Conservation (phyloP, 2,888 invertebrate species). For the Limulus polyphemus region DNA sequence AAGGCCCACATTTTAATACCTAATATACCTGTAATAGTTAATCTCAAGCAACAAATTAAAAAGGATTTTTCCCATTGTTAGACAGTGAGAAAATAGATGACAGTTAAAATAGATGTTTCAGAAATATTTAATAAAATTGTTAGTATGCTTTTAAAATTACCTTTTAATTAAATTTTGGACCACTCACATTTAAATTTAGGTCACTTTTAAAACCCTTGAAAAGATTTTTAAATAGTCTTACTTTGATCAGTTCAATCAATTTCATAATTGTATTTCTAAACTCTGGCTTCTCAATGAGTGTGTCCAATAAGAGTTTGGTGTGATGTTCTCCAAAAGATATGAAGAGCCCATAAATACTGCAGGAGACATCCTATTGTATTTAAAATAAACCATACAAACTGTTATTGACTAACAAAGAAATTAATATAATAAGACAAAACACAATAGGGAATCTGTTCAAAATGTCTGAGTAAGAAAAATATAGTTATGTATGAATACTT, state of each 20-base stretch:
- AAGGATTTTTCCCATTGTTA: neutral
- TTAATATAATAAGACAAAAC: neutral
- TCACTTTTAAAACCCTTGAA: neutral
- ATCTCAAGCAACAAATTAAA: neutral
- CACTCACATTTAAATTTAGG: neutral
- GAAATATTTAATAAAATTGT: neutral
- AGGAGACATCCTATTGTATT: slow-evolving; percentile 44
- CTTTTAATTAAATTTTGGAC: neutral
- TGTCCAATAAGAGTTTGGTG: slow-evolving; percentile 45
- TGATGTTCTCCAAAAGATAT: slow-evolving; percentile 57
- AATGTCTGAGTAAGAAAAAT: too few species aligned
- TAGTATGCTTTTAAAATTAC: neutral
- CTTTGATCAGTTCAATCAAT: slow-evolving; percentile 56
- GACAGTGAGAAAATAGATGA: too few species aligned
- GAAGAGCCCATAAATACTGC: slow-evolving; percentile 36
- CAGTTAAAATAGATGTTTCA: too few species aligned
- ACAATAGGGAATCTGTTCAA: neutral
- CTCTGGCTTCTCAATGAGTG: slow-evolving; percentile 42
- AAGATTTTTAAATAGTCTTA: slow-evolving; percentile 23
- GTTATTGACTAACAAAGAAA: neutral
- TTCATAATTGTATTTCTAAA: slow-evolving; percentile 46
- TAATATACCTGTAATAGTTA: neutral
- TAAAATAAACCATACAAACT: neutral
- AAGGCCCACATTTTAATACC: neutral
- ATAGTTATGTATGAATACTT: too few species aligned